Percentiles rank a stretch among this genome's conserved stretches.
Conservation (phyloP, 2,888 invertebrate species). For the Ceraclea dissimilis region DNA sequence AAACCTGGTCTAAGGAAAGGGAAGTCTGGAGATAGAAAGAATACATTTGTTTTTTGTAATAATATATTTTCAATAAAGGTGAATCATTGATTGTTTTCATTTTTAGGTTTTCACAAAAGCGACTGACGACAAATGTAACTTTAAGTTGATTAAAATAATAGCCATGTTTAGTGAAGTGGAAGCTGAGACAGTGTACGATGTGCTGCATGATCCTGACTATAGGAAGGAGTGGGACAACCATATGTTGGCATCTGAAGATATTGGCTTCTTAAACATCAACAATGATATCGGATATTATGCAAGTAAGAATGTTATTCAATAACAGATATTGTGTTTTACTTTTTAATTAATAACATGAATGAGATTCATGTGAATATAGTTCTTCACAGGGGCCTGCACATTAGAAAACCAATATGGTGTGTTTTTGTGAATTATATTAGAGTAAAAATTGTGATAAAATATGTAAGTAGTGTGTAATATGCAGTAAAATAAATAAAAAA, state of each 20-base stretch:
- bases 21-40: no score
- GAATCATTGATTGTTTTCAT: not conserved
- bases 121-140: conserved; percentile 49
- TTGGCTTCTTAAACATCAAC: conserved; percentile 85
- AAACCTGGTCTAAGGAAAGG: no score
- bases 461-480: no score
- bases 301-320: conserved; percentile 55
- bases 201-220: conserved; percentile 84
- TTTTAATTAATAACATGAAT: no score
- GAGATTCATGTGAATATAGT: no score
- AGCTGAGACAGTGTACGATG: conserved; percentile 74
- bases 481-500: no score
- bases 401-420: no score
- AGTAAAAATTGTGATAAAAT: no score
- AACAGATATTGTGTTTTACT: conserved; percentile 3
- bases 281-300: conserved; percentile 92
- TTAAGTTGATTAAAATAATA: conserved; percentile 57
- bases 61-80: no score
- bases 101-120: conserved; percentile 52
- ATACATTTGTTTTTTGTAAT: no score
- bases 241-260: conserved; percentile 80
- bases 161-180: conserved; percentile 66
- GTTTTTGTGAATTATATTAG: no score
- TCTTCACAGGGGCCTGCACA: no score
- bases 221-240: conserved; percentile 85